Evolutionary conservation across 2,113 vertebrate species (phyloP), one percentile per base, ranked within the genome.

Genomic region (Peucedramus taeniatus): DNA sequence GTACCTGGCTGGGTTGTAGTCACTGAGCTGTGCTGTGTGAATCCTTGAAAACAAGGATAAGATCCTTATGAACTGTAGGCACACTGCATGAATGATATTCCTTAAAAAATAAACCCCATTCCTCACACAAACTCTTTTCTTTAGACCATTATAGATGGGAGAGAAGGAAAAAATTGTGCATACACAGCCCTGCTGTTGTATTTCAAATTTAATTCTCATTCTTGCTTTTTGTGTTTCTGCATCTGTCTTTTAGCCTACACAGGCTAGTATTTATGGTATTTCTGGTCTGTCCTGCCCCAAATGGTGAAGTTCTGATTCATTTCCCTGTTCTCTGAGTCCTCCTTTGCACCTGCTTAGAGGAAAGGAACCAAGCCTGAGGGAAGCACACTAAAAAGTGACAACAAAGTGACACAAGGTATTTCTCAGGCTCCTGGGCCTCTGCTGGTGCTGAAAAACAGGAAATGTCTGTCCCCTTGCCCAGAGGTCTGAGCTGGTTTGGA

Each of bases 361-460:
- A 86, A 40, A 94, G 57, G 76, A 92, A 54, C 77, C 65, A 3
- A 77, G 66, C 51, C 50, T 5, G 33, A 31, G 11, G 70, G 54
- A 77, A 79, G 66, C 74, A n/a, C 57, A 13, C 49, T 78, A 63
- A 66, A 35, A 66, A 89, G 83, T 60, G 83, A 65, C 85, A 49
- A 50, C 50, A 71, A 47, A 91, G 63, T 68, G 85, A 89, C 90
- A 83, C 56, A 24, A 66, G 57, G 57, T 68, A 14, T 94, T 94
- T 90, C 78, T 90, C 54, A 47, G 71, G 53, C 83, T 91, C 85
- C 72, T 91, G 5, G 8, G 68, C 90, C 70, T 3, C 63, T 33
- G 30, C 72, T 50, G 53, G 23, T 51, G 54, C 76, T 72, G 61
- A 83, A 96, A 97, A 97, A 95, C 97, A 96, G 95, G 97, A 97